Evolutionary conservation across 1,140 invertebrate genomes (phyloP), one percentile per base, ranked within the genome.

Genomic region (Ganaspis sp.): DNA sequence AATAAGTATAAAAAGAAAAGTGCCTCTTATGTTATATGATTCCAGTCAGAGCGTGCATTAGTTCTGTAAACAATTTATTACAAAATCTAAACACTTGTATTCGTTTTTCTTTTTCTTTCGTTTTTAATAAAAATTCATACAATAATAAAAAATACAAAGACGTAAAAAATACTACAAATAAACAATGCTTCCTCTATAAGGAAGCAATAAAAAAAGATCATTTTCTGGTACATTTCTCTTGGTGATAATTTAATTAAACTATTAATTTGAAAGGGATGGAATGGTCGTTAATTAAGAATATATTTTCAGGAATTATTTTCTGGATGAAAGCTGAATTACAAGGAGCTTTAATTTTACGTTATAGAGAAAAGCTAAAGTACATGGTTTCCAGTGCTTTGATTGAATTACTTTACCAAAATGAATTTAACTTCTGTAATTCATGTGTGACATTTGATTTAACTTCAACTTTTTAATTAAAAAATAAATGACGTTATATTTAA

Each of bases 401-500:
- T 49, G 45, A 49, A 49, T 49, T n/a, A 49, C 4, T 49, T 49
- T 49, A n/a, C 45, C 45, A 49, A 49, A 49, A 49, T 49, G 45
- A 17, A 49, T n/a, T 49, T 17, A 49, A 49, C 45, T 49, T 17
- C 4, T 49, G 15, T 17, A 49, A n/a, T 49, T n/a, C 45, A n/a
- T 49, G 45, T 49, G 45, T 49, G 45, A 17, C 45, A 49, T 49
- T 49, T 49, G 45, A 49, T 49, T 49, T 17, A 49, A 49, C 45
- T 49, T 17, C n/a, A n/a, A 49, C 0, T 49, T 49, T 49, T 49
- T 49, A 49, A 49, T 49, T 49, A 17, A 17, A 49, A 49, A 49
- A n/a, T 49, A 49, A 49, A 49, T 49, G 45, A 49, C 45, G 15
- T 49, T 49, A 49, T 49, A 49, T 49, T 49, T 49, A 49, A 49